These are phyloP conservation scores for Morpho helenor DNA, from an alignment of 2,888 invertebrate genomes.

Conservation along the genomic window DNA sequence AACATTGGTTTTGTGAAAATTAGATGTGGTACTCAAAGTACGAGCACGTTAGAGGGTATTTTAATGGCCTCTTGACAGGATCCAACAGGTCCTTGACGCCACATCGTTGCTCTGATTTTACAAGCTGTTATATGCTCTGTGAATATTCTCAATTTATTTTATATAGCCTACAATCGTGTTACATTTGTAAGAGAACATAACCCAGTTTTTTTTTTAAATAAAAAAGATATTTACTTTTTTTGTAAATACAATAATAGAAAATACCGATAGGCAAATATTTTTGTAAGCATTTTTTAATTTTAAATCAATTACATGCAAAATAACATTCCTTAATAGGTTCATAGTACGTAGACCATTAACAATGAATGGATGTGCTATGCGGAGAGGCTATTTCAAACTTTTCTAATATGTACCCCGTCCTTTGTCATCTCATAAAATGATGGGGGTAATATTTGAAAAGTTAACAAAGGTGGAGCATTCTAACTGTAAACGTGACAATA, in stretches of 20 bases:
- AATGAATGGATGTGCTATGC: slow-evolving; percentile 57
- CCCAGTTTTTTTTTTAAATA: too few relatives aligned
- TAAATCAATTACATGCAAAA: too few relatives aligned
- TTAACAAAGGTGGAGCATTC: slow-evolving; percentile 46
- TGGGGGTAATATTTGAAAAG: slow-evolving; percentile 77
- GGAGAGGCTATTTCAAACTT: slow-evolving; percentile 54
- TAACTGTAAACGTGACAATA: too few relatives aligned
- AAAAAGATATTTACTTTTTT: too few relatives aligned
- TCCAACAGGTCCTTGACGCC: slow-evolving; percentile 63
- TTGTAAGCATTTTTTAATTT: too few relatives aligned
- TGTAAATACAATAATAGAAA: too few relatives aligned
- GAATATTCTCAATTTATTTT: slow-evolving; percentile 42
- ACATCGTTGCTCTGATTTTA: slow-evolving; percentile 75
- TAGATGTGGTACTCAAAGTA: slow-evolving; percentile 67
- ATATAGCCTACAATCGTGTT: too few relatives aligned
- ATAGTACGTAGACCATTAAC: slow-evolving; percentile 35
- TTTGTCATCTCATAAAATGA: slow-evolving; percentile 75
- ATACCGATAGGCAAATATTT: too few relatives aligned
- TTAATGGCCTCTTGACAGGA: slow-evolving; percentile 73
- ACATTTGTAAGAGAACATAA: too few relatives aligned
- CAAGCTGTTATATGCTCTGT: slow-evolving; percentile 56
- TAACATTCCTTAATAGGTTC: too few relatives aligned
- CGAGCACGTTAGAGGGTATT: slow-evolving; percentile 62
- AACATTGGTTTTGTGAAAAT: slow-evolving; percentile 37
- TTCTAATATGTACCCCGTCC: slow-evolving; percentile 76